phyloP scores from a whole-genome alignment of 92 coral and sea anemone genomes.

The Epizoanthus fatuus region DNA sequence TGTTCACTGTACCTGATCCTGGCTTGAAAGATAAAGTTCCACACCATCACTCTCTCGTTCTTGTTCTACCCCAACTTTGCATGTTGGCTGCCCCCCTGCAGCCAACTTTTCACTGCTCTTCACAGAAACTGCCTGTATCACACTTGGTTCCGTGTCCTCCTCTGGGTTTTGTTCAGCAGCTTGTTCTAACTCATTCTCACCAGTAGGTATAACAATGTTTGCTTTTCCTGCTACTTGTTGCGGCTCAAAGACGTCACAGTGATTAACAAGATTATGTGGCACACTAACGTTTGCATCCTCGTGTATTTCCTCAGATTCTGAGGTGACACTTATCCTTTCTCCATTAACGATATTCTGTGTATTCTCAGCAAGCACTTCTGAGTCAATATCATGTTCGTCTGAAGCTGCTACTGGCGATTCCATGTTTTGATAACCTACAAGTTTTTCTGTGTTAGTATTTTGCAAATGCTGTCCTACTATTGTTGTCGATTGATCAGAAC shows the following conservation, averaged over 20 bases:
- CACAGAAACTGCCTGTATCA: not conserved
- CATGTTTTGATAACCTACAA: not conserved
- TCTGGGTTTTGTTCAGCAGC: not conserved
- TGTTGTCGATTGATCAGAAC: not conserved
- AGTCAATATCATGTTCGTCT: not conserved
- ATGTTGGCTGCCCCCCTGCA: not conserved
- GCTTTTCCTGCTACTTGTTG: not conserved
- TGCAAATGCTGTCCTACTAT: not conserved
- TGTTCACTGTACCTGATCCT: constrained; percentile 8
- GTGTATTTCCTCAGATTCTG: not conserved
- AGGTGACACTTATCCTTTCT: not conserved
- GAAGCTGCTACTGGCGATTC: not conserved
- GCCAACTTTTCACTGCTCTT: not conserved
- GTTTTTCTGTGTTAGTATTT: not conserved
- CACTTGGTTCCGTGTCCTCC: not conserved
- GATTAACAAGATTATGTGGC: constrained; percentile 14
- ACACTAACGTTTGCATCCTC: not conserved
- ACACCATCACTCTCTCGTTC: not conserved
- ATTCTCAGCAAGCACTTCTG: not conserved
- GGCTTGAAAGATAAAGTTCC: not conserved
- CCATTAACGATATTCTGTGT: not conserved
- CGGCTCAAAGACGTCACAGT: not conserved
- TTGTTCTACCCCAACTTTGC: not conserved
- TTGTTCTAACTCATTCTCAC: not conserved
- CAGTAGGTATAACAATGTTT: constrained; percentile 8